Conservation (phyloP, 2,888 invertebrate species). For the Chloromyia formosa region DNA sequence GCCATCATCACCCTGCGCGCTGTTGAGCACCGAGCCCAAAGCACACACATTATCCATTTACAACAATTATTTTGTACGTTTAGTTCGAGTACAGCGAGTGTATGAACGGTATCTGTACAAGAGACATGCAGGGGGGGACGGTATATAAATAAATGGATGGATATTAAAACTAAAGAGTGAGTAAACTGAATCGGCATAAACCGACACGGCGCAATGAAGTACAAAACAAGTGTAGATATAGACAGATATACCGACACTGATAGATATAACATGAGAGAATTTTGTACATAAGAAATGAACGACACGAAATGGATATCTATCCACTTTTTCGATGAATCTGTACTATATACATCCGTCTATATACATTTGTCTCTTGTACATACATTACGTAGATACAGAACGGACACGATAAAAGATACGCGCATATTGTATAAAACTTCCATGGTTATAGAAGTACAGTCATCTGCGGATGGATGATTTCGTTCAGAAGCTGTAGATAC, state of each 20-base stretch:
- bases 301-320: constrained; percentile 29
- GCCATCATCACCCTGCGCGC: neutral
- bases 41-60: constrained; percentile 35
- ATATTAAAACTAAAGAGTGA: constrained; percentile 38
- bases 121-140: neutral
- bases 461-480: too few species aligned
- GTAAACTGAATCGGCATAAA: constrained; percentile 30
- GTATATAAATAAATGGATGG: constrained; percentile 29
- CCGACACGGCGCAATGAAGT: constrained; percentile 37
- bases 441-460: too few species aligned
- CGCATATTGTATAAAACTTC: too few species aligned
- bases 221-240: constrained; percentile 8
- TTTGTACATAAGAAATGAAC: constrained; percentile 32
- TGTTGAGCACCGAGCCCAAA: constrained; percentile 4
- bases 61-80: constrained; percentile 26
- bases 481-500: too few species aligned
- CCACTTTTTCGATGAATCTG: constrained; percentile 17
- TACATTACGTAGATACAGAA: too few species aligned
- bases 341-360: too few species aligned
- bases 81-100: neutral
- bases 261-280: neutral
- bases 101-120: neutral
- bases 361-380: too few species aligned
- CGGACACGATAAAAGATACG: too few species aligned
- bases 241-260: neutral